phyloP scores from a whole-genome alignment of 2,797 vertebrate species.

The Enteromius afrohamiltoni region DNA sequence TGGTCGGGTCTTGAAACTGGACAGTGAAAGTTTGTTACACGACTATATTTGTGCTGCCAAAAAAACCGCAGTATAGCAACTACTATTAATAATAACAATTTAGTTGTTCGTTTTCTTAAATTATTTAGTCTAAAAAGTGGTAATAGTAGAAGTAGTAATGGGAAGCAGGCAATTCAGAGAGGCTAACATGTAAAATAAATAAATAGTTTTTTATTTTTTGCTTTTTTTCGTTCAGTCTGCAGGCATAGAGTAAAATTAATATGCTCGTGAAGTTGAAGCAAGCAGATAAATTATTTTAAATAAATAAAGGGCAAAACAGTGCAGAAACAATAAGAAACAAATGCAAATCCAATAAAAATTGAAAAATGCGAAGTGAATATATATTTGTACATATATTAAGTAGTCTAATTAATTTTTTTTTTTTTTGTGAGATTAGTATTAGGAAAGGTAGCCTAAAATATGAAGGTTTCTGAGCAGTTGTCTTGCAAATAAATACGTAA shows the following conservation, averaged over 20 bases:
- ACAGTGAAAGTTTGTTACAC: constrained; percentile 53
- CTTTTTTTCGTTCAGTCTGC: too few species aligned
- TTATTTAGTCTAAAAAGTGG: background rate
- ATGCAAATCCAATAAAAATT: too few species aligned
- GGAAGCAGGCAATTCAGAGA: background rate
- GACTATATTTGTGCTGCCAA: too few species aligned
- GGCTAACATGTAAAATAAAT: background rate
- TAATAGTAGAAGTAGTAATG: background rate
- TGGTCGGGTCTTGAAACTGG: constrained; percentile 54
- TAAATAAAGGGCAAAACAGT: too few species aligned
- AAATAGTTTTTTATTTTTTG: background rate
- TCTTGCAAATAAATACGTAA: background rate
- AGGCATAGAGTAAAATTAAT: background rate
- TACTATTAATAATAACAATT: background rate
- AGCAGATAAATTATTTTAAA: background rate
- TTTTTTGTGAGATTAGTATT: background rate
- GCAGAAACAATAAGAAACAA: background rate
- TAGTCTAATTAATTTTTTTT: too few species aligned
- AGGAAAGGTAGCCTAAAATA: background rate
- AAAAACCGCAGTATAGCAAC: background rate
- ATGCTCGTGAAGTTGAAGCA: background rate
- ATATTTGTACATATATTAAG: background rate
- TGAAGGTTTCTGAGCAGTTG: background rate
- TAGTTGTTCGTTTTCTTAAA: background rate
- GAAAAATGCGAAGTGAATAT: background rate